Conservation (phyloP, 2,797 vertebrate genomes). For the Karalla daura region DNA sequence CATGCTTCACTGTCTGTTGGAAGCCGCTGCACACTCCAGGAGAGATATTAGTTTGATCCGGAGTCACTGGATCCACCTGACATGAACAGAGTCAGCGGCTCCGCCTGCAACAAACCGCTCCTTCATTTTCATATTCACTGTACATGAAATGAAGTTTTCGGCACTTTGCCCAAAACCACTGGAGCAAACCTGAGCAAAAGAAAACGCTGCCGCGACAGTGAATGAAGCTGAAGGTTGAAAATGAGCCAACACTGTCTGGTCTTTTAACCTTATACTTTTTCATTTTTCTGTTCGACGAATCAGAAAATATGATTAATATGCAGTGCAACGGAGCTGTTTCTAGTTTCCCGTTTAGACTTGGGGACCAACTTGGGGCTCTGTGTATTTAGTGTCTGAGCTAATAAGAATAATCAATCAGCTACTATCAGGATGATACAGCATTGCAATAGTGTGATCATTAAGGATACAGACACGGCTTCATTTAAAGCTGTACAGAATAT, state of each 20-base stretch:
- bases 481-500: slow-evolving; percentile 4
- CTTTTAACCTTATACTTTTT: slow-evolving; percentile 52
- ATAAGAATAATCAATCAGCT: slow-evolving; percentile 18
- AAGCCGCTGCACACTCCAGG: not conserved
- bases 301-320: slow-evolving; percentile 61
- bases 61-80: slow-evolving; percentile 13
- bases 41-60: not conserved
- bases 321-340: slow-evolving; percentile 11
- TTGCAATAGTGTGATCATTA: not conserved
- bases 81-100: not conserved
- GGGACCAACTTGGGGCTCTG: slow-evolving; percentile 17
- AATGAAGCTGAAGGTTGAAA: slow-evolving; percentile 31
- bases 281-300: slow-evolving; percentile 65
- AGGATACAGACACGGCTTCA: not conserved
- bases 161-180: slow-evolving; percentile 40
- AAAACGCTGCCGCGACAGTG: slow-evolving; percentile 30
- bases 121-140: slow-evolving; percentile 33
- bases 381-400: slow-evolving; percentile 13
- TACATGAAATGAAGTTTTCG: slow-evolving; percentile 25
- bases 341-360: slow-evolving; percentile 28
- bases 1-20: not conserved
- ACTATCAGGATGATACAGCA: slow-evolving; percentile 12
- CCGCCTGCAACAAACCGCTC: slow-evolving; percentile 4
- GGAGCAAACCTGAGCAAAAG: slow-evolving; percentile 32
- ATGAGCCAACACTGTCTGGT: slow-evolving; percentile 36